Evolutionary conservation across 2,113 vertebrate genomes (phyloP).

Genomic region (Vireo altiloquus): DNA sequence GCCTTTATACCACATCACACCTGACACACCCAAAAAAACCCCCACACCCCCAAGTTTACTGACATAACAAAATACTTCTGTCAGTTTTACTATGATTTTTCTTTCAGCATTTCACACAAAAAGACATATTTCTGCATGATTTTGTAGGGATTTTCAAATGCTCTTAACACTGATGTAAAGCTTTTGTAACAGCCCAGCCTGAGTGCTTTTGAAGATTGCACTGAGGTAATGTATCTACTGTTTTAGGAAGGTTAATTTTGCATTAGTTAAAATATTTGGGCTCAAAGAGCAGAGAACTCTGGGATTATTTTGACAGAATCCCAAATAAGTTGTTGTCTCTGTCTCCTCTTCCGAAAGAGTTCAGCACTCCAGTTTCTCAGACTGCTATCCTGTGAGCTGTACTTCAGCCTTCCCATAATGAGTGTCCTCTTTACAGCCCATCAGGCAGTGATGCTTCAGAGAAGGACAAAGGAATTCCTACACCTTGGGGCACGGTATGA

Average conservation of each 20-base stretch:
- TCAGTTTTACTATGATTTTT: background rate
- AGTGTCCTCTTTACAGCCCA: background rate
- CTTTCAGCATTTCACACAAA: background rate
- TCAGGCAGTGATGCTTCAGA: background rate
- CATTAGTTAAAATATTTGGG: background rate
- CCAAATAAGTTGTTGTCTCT: background rate
- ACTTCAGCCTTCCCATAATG: background rate
- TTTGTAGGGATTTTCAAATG: background rate
- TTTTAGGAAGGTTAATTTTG: background rate
- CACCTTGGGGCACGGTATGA: background rate
- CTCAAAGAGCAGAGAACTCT: background rate
- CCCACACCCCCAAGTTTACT: background rate
- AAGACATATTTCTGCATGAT: background rate
- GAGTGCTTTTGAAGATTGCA: background rate
- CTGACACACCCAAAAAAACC: background rate
- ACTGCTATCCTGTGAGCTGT: background rate
- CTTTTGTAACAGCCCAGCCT: background rate
- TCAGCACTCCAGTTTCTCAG: background rate
- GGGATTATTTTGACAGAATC: background rate
- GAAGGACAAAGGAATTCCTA: background rate
- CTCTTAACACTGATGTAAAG: background rate
- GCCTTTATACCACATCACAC: background rate
- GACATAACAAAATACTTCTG: background rate
- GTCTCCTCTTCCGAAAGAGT: background rate
- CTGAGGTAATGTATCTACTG: background rate